Base-by-base conservation (phyloP, 2,888 invertebrate genomes). In the Parapristionchus giblindavisi region DNA sequence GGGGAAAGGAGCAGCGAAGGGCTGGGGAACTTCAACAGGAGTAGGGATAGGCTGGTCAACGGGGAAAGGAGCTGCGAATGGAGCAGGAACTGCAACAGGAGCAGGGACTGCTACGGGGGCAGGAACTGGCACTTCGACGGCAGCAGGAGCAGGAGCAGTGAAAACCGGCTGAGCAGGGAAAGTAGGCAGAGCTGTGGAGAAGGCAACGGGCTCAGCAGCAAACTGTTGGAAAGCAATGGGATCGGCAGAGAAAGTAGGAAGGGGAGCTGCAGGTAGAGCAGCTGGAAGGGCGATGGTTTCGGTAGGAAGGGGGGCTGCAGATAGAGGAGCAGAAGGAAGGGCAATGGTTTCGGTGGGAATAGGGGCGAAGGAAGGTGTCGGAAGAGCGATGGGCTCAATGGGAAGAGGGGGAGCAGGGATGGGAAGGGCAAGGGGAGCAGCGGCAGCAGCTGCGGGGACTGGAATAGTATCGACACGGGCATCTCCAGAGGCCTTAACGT, bases 391-490 rank as follows among this genome's bases (percentile, higher is more conserved):
- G 21, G 51, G 51, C 6, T n/a, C 51, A 38, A 52, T n/a, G n/a
- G 48, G 43, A 8, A 32, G 11, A 21, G 27, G 24, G 29, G 66
- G 48, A 17, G 34, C 3, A 34, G 36, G 36, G 21, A 52, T n/a
- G 36, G 54, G 38, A 27, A 51, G 66, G 29, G 68, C 36, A 52
- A 40, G 32, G 56, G 70, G 56, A 11, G 56, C 70, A 54, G 70
- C 70, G 48, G 60, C 43, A 61, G 60, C 60, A 48, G 48, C 73
- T 34, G 60, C 51, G 24, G 73, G 73, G 48, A 73, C 60, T 24
- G 73, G 73, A n/a, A 73, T 52, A n/a, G 73, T 61, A 51, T 73
- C 73, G 54, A 73, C 73, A 34, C 73, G 60, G 24, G 73, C 73
- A 51, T 73, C 73, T 61, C 73, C 73, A 24, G 61, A 36, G n/a